Percentiles rank a stretch among this genome's conserved stretches.
phyloP scores from a whole-genome alignment of 1,140 invertebrate genomes.

The Drosophila ironensis region DNA sequence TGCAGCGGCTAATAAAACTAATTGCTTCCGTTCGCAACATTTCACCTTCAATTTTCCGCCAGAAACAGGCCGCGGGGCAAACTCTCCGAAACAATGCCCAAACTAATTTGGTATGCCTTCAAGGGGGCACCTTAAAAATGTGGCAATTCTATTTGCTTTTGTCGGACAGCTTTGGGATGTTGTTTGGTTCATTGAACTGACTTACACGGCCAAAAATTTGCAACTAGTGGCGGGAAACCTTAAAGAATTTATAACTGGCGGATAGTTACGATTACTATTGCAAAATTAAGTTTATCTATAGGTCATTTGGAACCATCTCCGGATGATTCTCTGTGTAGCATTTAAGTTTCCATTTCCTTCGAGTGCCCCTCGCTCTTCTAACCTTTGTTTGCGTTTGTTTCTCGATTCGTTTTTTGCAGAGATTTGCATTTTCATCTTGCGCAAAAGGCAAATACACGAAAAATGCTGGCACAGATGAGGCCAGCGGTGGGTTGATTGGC shows the following conservation, averaged over 20 bases:
- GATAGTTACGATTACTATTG: too few species aligned
- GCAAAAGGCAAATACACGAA: slow-evolving; percentile 41
- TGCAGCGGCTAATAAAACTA: too few species aligned
- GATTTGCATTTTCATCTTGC: slow-evolving; percentile 77
- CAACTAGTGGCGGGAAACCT: background rate
- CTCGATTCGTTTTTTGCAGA: slow-evolving; percentile 49
- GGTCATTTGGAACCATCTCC: too few species aligned
- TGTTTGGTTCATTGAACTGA: slow-evolving; percentile 35
- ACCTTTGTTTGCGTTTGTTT: slow-evolving; percentile 32
- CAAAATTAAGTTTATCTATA: too few species aligned
- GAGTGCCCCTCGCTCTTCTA: slow-evolving; percentile 36
- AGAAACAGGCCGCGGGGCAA: background rate
- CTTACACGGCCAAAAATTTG: background rate
- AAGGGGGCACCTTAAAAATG: slow-evolving; percentile 40
- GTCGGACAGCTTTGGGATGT: slow-evolving; percentile 7
- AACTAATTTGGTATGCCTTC: slow-evolving; percentile 54
- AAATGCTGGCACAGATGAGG: slow-evolving; percentile 62
- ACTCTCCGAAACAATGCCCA: slow-evolving; percentile 2
- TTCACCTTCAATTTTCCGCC: slow-evolving; percentile 60
- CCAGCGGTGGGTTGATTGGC: slow-evolving; percentile 57
- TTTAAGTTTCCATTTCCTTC: slow-evolving; percentile 35
- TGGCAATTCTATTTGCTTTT: slow-evolving; percentile 54
- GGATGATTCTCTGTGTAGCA: background rate
- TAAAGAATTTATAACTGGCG: too few species aligned
- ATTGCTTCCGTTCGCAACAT: slow-evolving; percentile 72